Evolutionary conservation across 2,113 vertebrate species (phyloP).

Genomic region (Clupea harengus): DNA sequence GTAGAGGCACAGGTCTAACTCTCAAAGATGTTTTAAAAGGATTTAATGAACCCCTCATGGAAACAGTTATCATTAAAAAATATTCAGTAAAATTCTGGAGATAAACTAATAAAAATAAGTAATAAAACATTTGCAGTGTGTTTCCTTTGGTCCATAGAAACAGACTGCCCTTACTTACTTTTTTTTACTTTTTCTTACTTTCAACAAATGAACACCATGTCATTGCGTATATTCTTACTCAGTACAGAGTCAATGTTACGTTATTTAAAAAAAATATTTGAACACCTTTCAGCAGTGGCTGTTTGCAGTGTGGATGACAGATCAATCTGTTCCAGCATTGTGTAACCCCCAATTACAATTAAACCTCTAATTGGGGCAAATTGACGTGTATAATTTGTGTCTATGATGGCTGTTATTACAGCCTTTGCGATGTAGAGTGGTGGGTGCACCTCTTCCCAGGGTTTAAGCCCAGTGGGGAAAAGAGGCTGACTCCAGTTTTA

Average conservation of each 20-base stretch:
- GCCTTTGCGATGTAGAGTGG: not conserved
- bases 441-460: constrained; percentile 4
- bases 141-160: too few species aligned
- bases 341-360: constrained; percentile 1
- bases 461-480: constrained; percentile 7
- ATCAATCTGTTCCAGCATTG: constrained; percentile 16
- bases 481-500: not conserved
- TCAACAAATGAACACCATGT: not conserved
- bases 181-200: too few species aligned
- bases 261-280: not conserved
- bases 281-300: not conserved
- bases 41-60: not conserved
- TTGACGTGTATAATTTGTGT: constrained; percentile 12
- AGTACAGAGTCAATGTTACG: not conserved
- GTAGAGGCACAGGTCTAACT: not conserved
- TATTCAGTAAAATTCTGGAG: not conserved
- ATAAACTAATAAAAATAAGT: not conserved
- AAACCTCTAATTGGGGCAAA: constrained; percentile 13
- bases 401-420: constrained; percentile 18
- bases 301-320: constrained; percentile 9
- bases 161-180: too few species aligned
- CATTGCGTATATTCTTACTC: not conserved
- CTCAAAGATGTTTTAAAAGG: not conserved
- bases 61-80: not conserved
- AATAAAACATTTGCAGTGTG: too few species aligned